phyloP scores from a whole-genome alignment of 2,888 invertebrate species.

The Dryobotodes eremita region DNA sequence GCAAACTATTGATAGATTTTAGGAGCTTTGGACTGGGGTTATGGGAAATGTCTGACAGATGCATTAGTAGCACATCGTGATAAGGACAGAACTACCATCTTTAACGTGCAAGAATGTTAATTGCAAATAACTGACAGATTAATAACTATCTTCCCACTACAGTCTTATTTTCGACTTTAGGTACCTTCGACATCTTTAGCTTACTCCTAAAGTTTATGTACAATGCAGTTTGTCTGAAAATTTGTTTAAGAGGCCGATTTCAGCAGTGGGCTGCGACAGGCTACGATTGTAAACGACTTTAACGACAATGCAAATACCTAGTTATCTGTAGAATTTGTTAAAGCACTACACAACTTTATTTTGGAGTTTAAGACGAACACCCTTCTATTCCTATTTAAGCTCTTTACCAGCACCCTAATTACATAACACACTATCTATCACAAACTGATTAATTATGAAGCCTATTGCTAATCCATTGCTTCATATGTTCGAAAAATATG shows the following conservation, averaged over 20 bases:
- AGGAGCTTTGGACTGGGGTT: slow-evolving; percentile 25
- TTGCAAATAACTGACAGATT: not conserved
- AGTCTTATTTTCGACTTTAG: not conserved
- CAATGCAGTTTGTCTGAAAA: too few species aligned
- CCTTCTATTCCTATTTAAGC: not conserved
- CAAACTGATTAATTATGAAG: too few species aligned
- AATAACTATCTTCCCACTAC: not conserved
- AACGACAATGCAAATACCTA: not conserved
- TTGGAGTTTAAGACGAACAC: not conserved
- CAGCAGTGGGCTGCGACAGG: not conserved
- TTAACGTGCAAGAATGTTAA: not conserved
- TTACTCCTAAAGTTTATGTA: not conserved
- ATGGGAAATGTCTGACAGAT: slow-evolving; percentile 14
- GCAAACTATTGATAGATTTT: slow-evolving; percentile 42
- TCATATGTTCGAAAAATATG: too few species aligned
- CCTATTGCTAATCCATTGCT: too few species aligned
- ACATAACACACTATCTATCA: too few species aligned
- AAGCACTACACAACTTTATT: not conserved
- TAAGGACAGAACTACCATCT: not conserved
- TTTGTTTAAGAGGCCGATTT: not conserved
- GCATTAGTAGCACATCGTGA: slow-evolving; percentile 5
- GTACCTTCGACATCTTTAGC: not conserved
- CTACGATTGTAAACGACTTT: not conserved
- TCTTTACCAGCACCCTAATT: too few species aligned
- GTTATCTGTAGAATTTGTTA: not conserved